A percentile compares a stretch with the other conserved stretches of the same genome.
phyloP scores from a whole-genome alignment of 2,113 vertebrate genomes.

The Fulmarus glacialis region DNA sequence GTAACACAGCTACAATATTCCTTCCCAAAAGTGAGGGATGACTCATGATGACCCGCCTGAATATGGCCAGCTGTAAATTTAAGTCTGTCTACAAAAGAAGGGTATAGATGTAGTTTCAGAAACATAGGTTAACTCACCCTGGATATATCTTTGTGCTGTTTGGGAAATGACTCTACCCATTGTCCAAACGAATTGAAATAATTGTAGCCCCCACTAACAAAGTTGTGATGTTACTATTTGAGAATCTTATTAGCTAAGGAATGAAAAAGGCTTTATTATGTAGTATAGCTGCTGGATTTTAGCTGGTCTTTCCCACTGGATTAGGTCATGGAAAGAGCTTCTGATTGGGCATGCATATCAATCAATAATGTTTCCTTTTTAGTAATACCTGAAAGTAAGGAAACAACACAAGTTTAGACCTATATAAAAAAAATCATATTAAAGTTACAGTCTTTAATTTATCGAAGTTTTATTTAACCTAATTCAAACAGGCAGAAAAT shows the following conservation, averaged over 20 bases:
- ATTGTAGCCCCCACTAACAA: neutral
- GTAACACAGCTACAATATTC: neutral
- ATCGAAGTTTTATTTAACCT: neutral
- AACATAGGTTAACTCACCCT: neutral
- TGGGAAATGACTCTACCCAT: neutral
- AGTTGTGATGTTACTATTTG: neutral
- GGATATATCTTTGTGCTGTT: neutral
- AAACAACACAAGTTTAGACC: neutral
- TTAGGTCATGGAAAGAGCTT: neutral
- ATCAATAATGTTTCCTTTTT: neutral
- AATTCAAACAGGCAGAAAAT: neutral
- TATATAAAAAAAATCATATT: neutral
- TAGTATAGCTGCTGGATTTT: neutral
- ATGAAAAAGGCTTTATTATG: neutral
- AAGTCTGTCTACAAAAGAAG: neutral
- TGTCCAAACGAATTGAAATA: neutral
- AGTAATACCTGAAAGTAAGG: neutral
- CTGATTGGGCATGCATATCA: neutral
- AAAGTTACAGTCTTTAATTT: neutral
- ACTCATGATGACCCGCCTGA: rapidly evolving
- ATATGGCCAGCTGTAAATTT: neutral
- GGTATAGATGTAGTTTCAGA: neutral
- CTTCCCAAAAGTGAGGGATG: neutral
- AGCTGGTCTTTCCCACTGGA: neutral
- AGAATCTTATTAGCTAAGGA: neutral